Base-by-base conservation (phyloP, 2,113 vertebrate species). In the Otolemur garnettii region DNA sequence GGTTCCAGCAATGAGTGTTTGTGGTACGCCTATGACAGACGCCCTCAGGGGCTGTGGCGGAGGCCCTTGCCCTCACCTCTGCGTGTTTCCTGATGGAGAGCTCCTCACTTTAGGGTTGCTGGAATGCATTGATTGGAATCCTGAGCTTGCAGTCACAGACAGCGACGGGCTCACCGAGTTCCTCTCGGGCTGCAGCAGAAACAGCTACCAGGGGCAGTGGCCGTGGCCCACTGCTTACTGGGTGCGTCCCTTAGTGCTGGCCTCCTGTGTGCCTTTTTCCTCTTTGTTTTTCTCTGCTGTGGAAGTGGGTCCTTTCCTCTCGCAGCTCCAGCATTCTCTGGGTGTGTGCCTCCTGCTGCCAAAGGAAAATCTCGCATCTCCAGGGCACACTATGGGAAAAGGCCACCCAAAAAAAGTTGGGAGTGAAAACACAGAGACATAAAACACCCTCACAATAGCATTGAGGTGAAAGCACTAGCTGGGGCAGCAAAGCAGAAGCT, bases 41-140 rank as follows among this genome's bases (percentile, higher is more conserved):
- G 1, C 1, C 30, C 79, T 60, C 19, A 2, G 15, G 45, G 42
- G 50, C 24, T 3, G 28, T 6, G 57, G 50, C 0, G 1, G 35
- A 5, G 57, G 50, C 22, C 24, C 82, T 13, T 33, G 59, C 72
- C 80, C 98, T 98, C 98, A 99, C 99, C 99, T 99, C 98, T 99
- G 99, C 97, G 99, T 98, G 98, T 99, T 99, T 98, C 99, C 99
- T 98, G 99, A 99, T 0, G 99, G 99, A 98, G 99, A 99, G 98
- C 98, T 99, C 98, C 99, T 99, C 99, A 99, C 98, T 99, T 99
- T 99, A 98, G 99, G 98, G 98, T 99, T 99, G 98, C 99, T 99
- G 99, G 99, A 99, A 99, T 99, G 99, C 99, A 99, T 99, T 99
- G 99, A 99, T 99, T 98, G 99, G 98, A 99, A 98, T 99, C 99